phyloP scores from a whole-genome alignment of 2,888 invertebrate genomes.

The Physocephala rufipes region DNA sequence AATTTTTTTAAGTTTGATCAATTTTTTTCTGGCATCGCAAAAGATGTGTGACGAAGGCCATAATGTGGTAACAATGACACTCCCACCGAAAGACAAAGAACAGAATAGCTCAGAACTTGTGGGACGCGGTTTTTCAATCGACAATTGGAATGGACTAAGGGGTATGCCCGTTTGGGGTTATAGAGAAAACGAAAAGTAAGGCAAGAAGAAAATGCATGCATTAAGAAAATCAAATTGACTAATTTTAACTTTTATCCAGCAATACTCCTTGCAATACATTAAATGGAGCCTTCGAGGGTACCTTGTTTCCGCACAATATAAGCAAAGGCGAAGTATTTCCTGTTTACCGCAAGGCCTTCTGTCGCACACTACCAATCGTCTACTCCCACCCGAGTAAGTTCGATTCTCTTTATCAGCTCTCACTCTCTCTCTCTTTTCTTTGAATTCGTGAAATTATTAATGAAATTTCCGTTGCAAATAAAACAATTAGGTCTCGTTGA shows the following conservation, averaged over 20 bases:
- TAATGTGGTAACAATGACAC: constrained; percentile 70
- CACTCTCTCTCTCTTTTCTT: background rate
- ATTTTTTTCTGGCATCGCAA: no score
- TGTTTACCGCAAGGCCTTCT: constrained; percentile 79
- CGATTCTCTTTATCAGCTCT: background rate
- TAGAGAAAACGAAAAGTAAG: constrained; percentile 55
- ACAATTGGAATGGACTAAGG: constrained; percentile 72
- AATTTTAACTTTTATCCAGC: constrained; percentile 48
- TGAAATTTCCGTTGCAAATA: background rate
- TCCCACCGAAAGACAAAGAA: constrained; percentile 58
- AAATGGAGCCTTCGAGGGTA: constrained; percentile 76
- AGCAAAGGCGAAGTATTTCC: constrained; percentile 68
- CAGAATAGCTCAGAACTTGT: constrained; percentile 5
- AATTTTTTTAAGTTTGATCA: background rate
- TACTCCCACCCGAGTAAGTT: constrained; percentile 62
- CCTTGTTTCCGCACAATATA: constrained; percentile 74
- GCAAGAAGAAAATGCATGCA: constrained; percentile 1
- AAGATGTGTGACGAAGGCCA: constrained; percentile 74
- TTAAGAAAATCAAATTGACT: background rate
- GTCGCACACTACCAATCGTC: constrained; percentile 73
- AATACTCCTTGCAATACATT: constrained; percentile 75
- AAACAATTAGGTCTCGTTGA: constrained; percentile 45
- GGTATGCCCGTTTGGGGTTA: constrained; percentile 78
- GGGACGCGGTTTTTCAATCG: constrained; percentile 68
- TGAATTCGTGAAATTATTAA: background rate